Evolutionary conservation across 2,888 invertebrate genomes (phyloP), one percentile per base, ranked within the genome.

Genomic region (Spatulosminthurus flaviceps): DNA sequence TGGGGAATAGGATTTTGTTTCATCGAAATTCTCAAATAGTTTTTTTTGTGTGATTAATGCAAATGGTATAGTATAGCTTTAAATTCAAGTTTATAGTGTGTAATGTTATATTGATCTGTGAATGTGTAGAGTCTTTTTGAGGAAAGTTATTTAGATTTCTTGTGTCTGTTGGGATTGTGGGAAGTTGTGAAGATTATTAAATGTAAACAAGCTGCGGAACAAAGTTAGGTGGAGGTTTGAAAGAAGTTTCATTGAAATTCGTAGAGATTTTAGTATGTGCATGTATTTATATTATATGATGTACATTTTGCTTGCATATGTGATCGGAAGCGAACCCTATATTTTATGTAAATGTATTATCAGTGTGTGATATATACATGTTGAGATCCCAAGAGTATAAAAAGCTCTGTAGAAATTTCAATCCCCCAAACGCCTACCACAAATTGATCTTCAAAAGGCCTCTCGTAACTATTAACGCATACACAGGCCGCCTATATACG

Each of bases 391-490:
- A 13, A 16, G 51, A 51, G 51, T 51, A 16, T 16, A 41, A 13
- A 26, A 26, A 13, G 28, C 22, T 28, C 29, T 28, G 41, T 70
- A 70, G 70, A 70, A 70, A 70, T 70, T 26, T 43, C 41, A 41
- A 72, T 72, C 24, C 71, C 71, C 71, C 43, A 66, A 76, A 76
- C 66, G 34, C 24, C 34, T 41, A 24, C 66, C 76, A 66, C 76
- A 66, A 76, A 77, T 77, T 77, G 77, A 69, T 77, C 70, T 70
- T 70, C 77, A 77, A 77, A 76, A 67, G 69, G 74, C 74, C 73
- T 61, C 60, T 74, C 74, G n/a, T n/a, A 24, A 64, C 64, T 64
- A 22, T 74, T 22, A 28, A 60, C 24, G 24, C 60, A 22, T 43
- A 21, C 42, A 13, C 13, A n/a, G n/a, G n/a, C n/a, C n/a, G n/a